Percentiles rank a stretch among this genome's conserved stretches.
Conservation (phyloP, 2,113 vertebrate species). For the Mesitornis unicolor region DNA sequence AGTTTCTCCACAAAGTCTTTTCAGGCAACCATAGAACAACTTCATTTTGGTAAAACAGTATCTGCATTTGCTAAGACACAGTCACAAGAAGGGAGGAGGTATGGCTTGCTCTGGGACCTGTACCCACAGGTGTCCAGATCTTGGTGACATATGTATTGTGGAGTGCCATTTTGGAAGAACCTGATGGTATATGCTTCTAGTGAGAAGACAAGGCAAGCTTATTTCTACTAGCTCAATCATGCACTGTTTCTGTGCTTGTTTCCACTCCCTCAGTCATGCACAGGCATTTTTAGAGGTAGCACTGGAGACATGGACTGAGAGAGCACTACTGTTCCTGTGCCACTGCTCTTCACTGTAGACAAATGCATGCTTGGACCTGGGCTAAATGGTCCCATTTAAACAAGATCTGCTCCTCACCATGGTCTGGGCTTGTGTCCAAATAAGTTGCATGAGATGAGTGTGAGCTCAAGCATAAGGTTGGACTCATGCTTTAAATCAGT, state of each 20-base stretch:
- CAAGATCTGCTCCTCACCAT: background rate
- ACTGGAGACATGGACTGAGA: background rate
- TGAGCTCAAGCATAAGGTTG: background rate
- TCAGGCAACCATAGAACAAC: background rate
- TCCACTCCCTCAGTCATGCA: fast-evolving
- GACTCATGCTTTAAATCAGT: background rate
- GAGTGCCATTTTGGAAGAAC: background rate
- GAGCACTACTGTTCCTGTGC: background rate
- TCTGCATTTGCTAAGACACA: background rate
- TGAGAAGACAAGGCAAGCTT: background rate
- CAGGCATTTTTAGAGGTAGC: background rate
- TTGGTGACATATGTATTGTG: background rate
- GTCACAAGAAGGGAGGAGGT: background rate
- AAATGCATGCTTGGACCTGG: background rate
- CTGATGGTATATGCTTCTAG: background rate
- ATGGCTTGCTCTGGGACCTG: background rate
- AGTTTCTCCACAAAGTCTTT: background rate
- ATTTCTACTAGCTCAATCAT: fast-evolving
- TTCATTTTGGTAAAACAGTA: background rate
- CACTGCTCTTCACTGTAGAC: background rate
- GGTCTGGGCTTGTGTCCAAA: background rate
- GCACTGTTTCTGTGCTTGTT: fast-evolving
- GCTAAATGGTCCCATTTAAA: background rate
- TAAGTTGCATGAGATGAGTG: background rate
- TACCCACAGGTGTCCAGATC: background rate